Conservation (phyloP, 2,113 vertebrate genomes). For the Lepus europaeus region DNA sequence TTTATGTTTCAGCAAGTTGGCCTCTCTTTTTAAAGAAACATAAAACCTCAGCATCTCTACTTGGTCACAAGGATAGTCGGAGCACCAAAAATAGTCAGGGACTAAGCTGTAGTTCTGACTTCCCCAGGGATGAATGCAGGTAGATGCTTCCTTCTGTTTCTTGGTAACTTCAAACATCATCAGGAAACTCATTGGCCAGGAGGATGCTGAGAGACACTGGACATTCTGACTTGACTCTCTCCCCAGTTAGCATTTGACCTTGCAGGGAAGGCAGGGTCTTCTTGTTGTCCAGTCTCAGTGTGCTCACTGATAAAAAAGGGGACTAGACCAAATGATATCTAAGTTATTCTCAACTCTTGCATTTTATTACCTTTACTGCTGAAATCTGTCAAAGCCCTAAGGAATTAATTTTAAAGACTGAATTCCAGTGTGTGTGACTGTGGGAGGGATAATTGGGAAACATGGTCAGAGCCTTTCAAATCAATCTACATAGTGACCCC, state of each 20-base stretch:
- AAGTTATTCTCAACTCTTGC: not conserved
- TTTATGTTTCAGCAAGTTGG: constrained; percentile 80
- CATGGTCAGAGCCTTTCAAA: constrained; percentile 47
- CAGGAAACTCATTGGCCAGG: constrained; percentile 53
- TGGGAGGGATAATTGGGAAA: constrained; percentile 23
- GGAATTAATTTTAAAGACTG: constrained; percentile 68
- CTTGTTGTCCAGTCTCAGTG: not conserved
- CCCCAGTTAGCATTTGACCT: constrained; percentile 42
- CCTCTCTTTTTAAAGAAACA: constrained; percentile 70
- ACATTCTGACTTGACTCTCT: not conserved
- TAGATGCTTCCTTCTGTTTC: not conserved
- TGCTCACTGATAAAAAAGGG: constrained; percentile 2
- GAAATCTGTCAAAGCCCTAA: constrained; percentile 56
- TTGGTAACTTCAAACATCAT: not conserved
- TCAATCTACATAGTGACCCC: constrained; percentile 49
- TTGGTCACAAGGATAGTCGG: constrained; percentile 21
- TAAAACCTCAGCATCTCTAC: constrained; percentile 76
- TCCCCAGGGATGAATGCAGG: not conserved
- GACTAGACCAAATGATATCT: constrained; percentile 11
- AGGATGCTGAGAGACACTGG: not conserved
- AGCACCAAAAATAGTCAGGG: constrained; percentile 70
- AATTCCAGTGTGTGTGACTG: not conserved
- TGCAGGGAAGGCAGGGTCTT: not conserved
- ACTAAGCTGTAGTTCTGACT: constrained; percentile 63
- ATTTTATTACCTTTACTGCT: constrained; percentile 45